Conservation (phyloP, 92 coral and sea anemone species). For the Epizoanthus scotinus region DNA sequence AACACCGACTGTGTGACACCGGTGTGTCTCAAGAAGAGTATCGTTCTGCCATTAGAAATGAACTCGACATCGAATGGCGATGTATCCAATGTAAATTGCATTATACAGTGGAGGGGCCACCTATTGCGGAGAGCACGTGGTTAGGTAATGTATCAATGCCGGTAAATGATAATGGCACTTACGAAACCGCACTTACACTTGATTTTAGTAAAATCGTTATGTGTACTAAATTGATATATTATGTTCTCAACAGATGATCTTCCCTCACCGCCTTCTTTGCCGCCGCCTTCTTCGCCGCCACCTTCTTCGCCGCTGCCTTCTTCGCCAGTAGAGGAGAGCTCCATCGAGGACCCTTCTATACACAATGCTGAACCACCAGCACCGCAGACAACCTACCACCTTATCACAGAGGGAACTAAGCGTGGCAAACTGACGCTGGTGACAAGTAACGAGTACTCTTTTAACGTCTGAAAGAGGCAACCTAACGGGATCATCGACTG, state of each 20-base stretch:
- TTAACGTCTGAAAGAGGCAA: background rate
- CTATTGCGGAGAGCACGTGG: background rate
- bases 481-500: conserved; percentile 7
- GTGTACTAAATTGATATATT: background rate
- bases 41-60: background rate
- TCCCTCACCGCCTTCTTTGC: background rate
- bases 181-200: background rate
- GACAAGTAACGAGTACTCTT: conserved; percentile 23
- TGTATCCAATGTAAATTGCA: background rate
- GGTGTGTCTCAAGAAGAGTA: background rate
- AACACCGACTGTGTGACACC: background rate
- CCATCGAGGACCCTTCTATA: background rate
- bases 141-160: background rate
- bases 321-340: background rate
- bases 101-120: background rate
- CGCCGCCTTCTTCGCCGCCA: too few species aligned
- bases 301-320: background rate
- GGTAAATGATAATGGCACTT: background rate
- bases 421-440: conserved; percentile 16
- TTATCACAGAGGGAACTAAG: conserved; percentile 11
- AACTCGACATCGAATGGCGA: background rate
- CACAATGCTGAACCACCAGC: background rate
- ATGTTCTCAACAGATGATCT: too few species aligned
- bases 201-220: background rate
- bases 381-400: background rate